Evolutionary conservation across 2,113 vertebrate species (phyloP).

Genomic region (Panthera tigris): DNA sequence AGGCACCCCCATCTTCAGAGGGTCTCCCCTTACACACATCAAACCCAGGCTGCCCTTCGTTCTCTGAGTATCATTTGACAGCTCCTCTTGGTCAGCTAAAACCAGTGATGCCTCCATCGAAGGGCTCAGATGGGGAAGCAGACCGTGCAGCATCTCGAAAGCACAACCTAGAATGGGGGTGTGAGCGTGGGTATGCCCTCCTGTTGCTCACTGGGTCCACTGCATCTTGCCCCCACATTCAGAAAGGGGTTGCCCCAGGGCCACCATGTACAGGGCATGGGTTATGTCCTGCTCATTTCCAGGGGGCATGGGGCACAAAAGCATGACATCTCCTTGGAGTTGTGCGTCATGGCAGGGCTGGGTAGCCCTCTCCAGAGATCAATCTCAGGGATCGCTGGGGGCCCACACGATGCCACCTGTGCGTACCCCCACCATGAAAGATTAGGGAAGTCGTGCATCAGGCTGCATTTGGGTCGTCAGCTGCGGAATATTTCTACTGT

Average conservation of each 20-base stretch:
- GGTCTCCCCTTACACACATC: slow-evolving; percentile 42
- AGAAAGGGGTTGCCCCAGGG: neutral
- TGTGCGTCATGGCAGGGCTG: too few species aligned
- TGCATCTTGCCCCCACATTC: neutral
- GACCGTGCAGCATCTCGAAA: neutral
- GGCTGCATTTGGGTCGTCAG: slow-evolving; percentile 84
- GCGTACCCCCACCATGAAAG: slow-evolving; percentile 76
- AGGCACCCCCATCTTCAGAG: neutral
- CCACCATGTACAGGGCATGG: too few species aligned
- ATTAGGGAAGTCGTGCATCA: slow-evolving; percentile 77
- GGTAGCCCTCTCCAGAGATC: slow-evolving; percentile 73
- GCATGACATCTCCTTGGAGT: neutral
- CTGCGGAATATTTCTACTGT: slow-evolving; percentile 87
- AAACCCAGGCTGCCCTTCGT: slow-evolving; percentile 32
- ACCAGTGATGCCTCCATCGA: neutral
- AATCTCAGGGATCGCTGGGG: slow-evolving; percentile 66
- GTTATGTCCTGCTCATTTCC: neutral
- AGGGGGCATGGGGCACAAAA: neutral
- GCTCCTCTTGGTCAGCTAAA: neutral
- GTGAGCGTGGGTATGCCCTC: neutral
- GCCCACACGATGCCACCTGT: slow-evolving; percentile 68
- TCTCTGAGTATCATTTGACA: slow-evolving; percentile 38
- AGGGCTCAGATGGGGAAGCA: neutral
- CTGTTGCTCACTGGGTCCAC: neutral
- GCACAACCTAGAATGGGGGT: too few species aligned